Conservation (phyloP, 2,888 invertebrate species). For the Panopea generosa region DNA sequence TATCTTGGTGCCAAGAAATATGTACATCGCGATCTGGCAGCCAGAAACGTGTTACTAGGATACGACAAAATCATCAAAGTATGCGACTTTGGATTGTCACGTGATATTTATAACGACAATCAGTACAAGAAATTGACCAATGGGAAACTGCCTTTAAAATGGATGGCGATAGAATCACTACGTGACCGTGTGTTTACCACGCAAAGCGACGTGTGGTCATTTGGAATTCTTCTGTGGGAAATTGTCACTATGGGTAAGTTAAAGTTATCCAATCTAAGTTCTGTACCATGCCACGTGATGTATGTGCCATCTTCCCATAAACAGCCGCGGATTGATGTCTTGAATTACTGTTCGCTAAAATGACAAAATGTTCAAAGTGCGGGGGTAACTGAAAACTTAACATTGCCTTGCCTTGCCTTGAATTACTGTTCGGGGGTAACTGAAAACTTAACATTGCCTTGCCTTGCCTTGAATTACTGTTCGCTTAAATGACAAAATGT, state of each 20-base stretch:
- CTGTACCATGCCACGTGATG: too few relatives aligned
- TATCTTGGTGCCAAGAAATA: slow-evolving; percentile 92
- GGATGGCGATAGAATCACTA: slow-evolving; percentile 84
- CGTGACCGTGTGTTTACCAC: slow-evolving; percentile 91
- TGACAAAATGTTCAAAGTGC: too few relatives aligned
- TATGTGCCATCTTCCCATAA: too few relatives aligned
- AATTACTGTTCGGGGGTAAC: too few relatives aligned
- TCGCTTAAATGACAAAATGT: too few relatives aligned
- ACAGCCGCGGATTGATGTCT: too few relatives aligned
- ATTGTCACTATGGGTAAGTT: slow-evolving; percentile 91
- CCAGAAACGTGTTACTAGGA: slow-evolving; percentile 90
- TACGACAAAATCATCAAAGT: slow-evolving; percentile 89
- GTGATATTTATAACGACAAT: slow-evolving; percentile 94
- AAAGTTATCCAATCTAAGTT: too few relatives aligned
- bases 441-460: too few relatives aligned
- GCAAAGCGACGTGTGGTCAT: slow-evolving; percentile 95
- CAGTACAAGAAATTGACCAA: slow-evolving; percentile 90
- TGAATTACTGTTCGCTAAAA: too few relatives aligned
- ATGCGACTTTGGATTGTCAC: slow-evolving; percentile 94
- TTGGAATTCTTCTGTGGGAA: slow-evolving; percentile 94
- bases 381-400: too few relatives aligned
- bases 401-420: too few relatives aligned
- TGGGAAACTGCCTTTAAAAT: slow-evolving; percentile 83
- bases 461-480: too few relatives aligned
- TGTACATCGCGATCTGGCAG: slow-evolving; percentile 95